A percentile compares a stretch with the other conserved stretches of the same genome.
phyloP scores from a whole-genome alignment of 1,140 invertebrate genomes.

The Stegodyphus dumicola region DNA sequence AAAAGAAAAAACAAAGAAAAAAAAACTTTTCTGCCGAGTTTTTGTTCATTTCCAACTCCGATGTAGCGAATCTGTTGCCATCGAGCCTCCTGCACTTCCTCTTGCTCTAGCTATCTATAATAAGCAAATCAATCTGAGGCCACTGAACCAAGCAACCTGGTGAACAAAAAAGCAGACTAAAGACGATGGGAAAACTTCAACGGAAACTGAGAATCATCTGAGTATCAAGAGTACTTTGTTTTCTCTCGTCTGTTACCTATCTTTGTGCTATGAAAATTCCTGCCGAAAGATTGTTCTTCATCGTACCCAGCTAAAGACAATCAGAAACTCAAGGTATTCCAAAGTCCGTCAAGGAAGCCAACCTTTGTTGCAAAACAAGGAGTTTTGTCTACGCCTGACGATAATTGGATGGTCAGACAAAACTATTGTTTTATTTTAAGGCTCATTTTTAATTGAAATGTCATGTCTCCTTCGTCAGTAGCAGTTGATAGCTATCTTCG shows the following conservation, averaged over 20 bases:
- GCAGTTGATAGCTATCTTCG: constrained; percentile 3
- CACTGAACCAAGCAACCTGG: constrained; percentile 29
- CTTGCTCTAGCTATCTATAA: constrained; percentile 19
- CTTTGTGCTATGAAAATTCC: constrained; percentile 2
- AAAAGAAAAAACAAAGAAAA: constrained; percentile 3
- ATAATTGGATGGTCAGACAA: constrained; percentile 36
- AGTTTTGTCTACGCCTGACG: constrained; percentile 11
- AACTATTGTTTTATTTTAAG: constrained; percentile 17
- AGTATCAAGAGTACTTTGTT: not conserved
- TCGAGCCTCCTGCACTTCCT: constrained; percentile 2
- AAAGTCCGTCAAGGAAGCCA: not conserved
- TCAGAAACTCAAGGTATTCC: not conserved
- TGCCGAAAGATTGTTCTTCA: no score
- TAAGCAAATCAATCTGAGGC: constrained; percentile 26
- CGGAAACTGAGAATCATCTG: not conserved
- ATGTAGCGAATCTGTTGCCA: constrained; percentile 2
- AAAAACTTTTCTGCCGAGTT: not conserved
- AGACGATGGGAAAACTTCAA: not conserved
- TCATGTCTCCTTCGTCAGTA: not conserved
- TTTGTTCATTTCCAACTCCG: constrained; percentile 9
- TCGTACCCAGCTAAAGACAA: constrained; percentile 6
- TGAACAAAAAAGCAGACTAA: not conserved
- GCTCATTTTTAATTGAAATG: not conserved
- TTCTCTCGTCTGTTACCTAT: not conserved
- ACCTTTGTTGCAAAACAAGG: constrained; percentile 27